Conservation (phyloP, 2,797 vertebrate genomes). For the Bovichtus variegatus region DNA sequence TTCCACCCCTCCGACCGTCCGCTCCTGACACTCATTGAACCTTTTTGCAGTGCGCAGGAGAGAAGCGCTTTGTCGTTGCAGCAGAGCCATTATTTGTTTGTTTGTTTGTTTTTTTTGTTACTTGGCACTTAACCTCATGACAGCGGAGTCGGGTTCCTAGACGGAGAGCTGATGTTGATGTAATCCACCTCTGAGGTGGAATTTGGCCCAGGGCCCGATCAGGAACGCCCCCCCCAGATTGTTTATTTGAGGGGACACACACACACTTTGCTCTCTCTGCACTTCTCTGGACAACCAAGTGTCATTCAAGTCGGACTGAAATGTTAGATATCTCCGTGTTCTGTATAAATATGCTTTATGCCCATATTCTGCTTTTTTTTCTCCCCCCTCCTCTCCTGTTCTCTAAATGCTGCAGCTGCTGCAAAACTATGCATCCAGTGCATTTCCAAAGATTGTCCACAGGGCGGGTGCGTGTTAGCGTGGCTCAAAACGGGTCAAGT, state of each 20-base stretch:
- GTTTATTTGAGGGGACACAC: conserved; percentile 26
- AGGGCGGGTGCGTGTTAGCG: conserved; percentile 46
- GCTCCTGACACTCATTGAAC: conserved; percentile 15
- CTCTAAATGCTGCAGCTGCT: conserved; percentile 80
- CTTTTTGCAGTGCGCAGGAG: conserved; percentile 41
- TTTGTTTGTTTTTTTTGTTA: conserved; percentile 64
- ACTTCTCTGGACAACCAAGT: conserved; percentile 77
- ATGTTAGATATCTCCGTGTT: conserved; percentile 64
- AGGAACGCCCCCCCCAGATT: conserved; percentile 32
- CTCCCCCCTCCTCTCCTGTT: conserved; percentile 22
- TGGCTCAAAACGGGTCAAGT: conserved; percentile 28
- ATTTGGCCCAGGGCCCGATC: conserved; percentile 36
- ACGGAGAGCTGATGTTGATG: conserved; percentile 53
- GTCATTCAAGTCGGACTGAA: conserved; percentile 66
- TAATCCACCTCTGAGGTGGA: conserved; percentile 60
- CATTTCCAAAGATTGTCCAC: conserved; percentile 86
- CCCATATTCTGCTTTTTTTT: conserved; percentile 59
- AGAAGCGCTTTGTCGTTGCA: conserved; percentile 51
- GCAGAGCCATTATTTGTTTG: conserved; percentile 71
- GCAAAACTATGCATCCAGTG: conserved; percentile 86
- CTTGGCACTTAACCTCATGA: conserved; percentile 85
- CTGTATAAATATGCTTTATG: conserved; percentile 69
- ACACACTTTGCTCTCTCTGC: conserved; percentile 55
- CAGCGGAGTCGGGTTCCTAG: conserved; percentile 60
- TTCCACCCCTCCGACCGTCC: conserved; percentile 54